Conservation (phyloP, 1,140 invertebrate genomes). For the Ceratoteleas bidentatus region DNA sequence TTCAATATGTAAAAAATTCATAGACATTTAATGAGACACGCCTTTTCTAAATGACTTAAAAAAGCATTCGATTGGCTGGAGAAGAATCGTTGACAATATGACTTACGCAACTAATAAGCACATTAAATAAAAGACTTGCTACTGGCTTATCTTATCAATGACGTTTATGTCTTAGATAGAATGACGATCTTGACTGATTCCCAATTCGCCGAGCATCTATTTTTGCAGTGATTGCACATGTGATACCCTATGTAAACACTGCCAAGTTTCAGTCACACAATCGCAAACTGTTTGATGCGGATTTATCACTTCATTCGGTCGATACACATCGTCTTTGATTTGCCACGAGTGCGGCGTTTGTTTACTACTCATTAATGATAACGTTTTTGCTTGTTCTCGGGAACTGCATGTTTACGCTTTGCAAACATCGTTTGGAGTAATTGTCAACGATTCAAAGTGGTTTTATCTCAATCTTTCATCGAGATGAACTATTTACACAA, state of each 20-base stretch:
- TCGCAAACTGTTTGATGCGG: slow-evolving; percentile 1
- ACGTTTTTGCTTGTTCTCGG: background rate
- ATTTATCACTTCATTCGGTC: background rate
- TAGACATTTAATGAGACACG: background rate
- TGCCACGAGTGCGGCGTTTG: background rate
- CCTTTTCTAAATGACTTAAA: background rate
- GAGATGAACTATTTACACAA: too few species aligned
- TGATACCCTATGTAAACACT: background rate
- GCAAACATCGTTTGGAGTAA: too few species aligned
- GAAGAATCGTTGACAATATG: background rate
- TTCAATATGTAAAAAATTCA: too few species aligned
- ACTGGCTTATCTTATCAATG: slow-evolving; percentile 1
- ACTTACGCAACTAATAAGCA: background rate
- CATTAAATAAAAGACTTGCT: background rate
- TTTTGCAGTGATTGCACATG: background rate
- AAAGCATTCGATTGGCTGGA: background rate
- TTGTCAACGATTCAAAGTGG: background rate
- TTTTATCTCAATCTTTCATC: too few species aligned
- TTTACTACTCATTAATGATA: background rate
- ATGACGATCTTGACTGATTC: background rate
- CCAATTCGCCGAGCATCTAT: background rate
- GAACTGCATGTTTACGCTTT: too few species aligned
- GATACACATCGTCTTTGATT: background rate
- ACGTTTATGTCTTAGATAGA: background rate
- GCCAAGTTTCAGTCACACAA: background rate